Base-by-base conservation (phyloP, 2,113 vertebrate genomes). In the Arothron firmamentum region DNA sequence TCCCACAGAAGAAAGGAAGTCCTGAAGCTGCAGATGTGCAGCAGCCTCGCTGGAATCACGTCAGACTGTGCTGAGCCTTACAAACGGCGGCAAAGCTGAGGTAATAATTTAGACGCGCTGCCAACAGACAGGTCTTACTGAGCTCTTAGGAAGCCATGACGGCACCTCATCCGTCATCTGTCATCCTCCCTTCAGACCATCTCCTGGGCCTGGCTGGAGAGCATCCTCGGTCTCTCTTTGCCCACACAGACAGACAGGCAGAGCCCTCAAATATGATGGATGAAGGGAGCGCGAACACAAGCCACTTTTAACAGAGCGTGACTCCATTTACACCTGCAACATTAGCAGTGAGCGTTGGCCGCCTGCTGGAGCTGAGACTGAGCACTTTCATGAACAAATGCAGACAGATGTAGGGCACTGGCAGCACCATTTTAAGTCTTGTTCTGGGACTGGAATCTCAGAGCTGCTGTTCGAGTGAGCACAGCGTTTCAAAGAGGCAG, bases 111-210 rank as follows among this genome's bases (percentile, higher is more conserved):
- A 85, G 85, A 87, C 28, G 45, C 65, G 78, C 69, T 16, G 65
- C 72, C 72, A 75, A 57, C 54, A 76, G 81, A 87, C 83, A 79
- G 78, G 77, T 85, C 83, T 74, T 64, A 85, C 81, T 76, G 81
- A 77, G 83, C 85, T 87, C 69, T 77, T 70, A 80, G 80, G 83
- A 85, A 83, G 69, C 72, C 77, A 72, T 78, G 78, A 88, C 83
- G 68, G 76, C 81, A 83, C 73, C 83, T 87, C 87, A 88, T 88
- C 79, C 56, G 72, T 88, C 85, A 86, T 82, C 74, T 84, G 81
- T 86, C 87, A 78, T 56, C 78, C 60, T 67, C 55, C 71, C 78
- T 74, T 84, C 80, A 85, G 69, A 75, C 76, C 77, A 73, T 86
- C 83, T 84, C 76, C 68, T 62, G 69, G 78, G 79, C 78, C 66